phyloP scores from a whole-genome alignment of 2,888 invertebrate genomes.

The Meta bourneti region DNA sequence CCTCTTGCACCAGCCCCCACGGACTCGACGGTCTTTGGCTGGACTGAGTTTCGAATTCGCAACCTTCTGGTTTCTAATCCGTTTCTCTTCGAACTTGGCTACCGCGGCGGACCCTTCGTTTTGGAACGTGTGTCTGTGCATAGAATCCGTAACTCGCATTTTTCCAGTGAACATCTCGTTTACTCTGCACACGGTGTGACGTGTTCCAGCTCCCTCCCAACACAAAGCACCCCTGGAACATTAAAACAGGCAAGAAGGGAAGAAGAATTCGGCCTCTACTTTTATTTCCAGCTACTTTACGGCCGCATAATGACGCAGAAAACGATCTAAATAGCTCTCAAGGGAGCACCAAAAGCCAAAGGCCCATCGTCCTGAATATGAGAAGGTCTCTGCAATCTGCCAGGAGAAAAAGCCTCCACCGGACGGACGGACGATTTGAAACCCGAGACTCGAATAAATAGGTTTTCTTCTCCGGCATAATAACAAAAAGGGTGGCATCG shows the following conservation, averaged over 20 bases:
- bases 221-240: neutral
- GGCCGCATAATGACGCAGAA: constrained; percentile 12
- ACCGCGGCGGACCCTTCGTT: too few species aligned
- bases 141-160: too few species aligned
- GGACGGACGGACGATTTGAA: neutral
- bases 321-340: constrained; percentile 2
- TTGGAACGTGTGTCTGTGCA: too few species aligned
- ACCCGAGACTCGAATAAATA: constrained; percentile 50
- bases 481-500: neutral
- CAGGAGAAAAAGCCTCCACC: neutral
- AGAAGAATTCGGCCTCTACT: neutral
- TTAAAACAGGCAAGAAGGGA: neutral
- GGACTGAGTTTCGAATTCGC: too few species aligned
- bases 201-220: too few species aligned
- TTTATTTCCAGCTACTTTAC: neutral
- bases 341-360: neutral
- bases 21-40: too few species aligned
- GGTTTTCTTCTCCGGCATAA: constrained; percentile 9
- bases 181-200: too few species aligned
- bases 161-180: too few species aligned
- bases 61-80: too few species aligned
- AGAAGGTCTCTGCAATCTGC: neutral
- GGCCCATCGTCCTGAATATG: neutral
- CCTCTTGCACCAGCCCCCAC: too few species aligned
- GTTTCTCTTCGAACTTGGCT: too few species aligned